Base-by-base conservation (phyloP, 2,888 invertebrate species). In the Dione vanillae region DNA sequence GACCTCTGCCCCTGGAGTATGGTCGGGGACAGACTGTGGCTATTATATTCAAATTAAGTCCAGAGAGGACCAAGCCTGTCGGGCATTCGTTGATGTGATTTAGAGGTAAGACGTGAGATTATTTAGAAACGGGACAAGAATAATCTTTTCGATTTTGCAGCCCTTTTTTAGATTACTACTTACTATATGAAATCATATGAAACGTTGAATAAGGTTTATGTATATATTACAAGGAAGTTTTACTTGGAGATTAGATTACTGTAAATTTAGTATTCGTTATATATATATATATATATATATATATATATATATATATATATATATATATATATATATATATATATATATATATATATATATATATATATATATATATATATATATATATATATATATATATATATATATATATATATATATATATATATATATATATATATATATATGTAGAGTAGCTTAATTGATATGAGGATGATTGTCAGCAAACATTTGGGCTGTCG, bases 41-140 rank as follows among this genome's bases (percentile, higher is more conserved):
- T 72, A 76, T 76, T 74, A 75, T 76, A 76, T 76, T 76, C 76
- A 78, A 80, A 80, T 80, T 79, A 79, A 73, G 75, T 78, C 77
- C 78, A 77, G 74, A 72, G 73, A 69, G 70, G 69, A 64, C 75
- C 72, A 71, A 67, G 66, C 65, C 72, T 74, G 74, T 58, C 71
- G 75, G 77, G 72, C 74, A 71, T 72, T 74, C 72, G 65, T 74
- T 73, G 74, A 67, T 77, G 75, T 79, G 76, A 78, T 80, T 78
- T 78, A 78, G 77, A 76, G 73, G 74, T 75, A 65, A 75, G 74
- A 75, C 74, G 71, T 73, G 73, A 70, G 72, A 73, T 73, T 70
- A 75, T 75, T 61, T 75, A 69, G 67, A 62, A 61, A 72, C 72
- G 72, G 66, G 70, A 62, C 68, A 49, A 54, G 72, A 75, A 74